Evolutionary conservation across 2,888 invertebrate genomes (phyloP), one percentile per base, ranked within the genome.

Genomic region (Sarcophaga rosellei): DNA sequence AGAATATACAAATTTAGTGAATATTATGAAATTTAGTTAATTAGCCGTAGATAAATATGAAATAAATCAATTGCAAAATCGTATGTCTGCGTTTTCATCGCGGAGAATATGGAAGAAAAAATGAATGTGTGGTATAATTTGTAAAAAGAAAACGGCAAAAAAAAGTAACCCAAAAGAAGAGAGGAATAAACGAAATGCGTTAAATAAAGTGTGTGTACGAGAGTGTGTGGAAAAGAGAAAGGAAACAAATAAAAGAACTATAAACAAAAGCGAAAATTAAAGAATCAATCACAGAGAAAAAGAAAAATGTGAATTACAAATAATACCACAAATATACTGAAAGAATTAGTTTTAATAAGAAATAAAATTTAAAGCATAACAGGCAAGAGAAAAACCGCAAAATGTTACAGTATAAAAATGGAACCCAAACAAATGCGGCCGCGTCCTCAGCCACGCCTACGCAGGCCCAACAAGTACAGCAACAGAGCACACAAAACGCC

Each of bases 321-420:
- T 45, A 17, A 53, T 17, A 61, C 35, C 21, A 61, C 68, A 70
- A 69, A 66, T 68, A 17, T 20, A 25, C 17, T 63, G 12, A 17
- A 15, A 35, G 5, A 61, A 57, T 3, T 63, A 61, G 23, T 59
- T 45, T 59, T 47, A n/a, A 47, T 5, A 20, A 62, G 44, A 66
- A 76, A 10, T 53, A 44, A 61, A 74, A 63, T 11, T 62, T 25
- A n/a, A 21, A 3, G 15, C 10, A 66, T 44, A 65, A n/a, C 12
- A 65, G 17, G 35, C 8, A 57, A 35, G 17, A 15, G 59, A 83
- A 78, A 66, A 79, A 70, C 25, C 62, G 78, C 86, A 84, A 83
- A 85, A 92, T 92, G 91, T 88, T 92, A 78, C 91, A 92, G 77
- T 91, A 91, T 88, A 91, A 91, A 88, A 92, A 90, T 86, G 75